Evolutionary conservation across 2,113 vertebrate species (phyloP), one percentile per base, ranked within the genome.

Genomic region (Podarcis muralis): DNA sequence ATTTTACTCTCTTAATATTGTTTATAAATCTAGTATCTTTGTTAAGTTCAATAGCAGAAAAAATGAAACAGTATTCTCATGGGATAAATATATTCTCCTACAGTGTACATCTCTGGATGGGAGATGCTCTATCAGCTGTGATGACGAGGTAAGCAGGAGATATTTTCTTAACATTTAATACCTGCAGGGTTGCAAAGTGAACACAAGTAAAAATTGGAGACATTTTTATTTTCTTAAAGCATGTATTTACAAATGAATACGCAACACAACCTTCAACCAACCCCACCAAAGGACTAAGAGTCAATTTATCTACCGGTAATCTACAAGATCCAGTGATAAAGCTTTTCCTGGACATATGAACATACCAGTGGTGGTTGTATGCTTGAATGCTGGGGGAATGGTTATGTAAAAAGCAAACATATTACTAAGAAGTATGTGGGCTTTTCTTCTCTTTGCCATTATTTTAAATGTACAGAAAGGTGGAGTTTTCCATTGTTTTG

Each of bases 31-130:
- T 3, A 71, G 3, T 5, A 53, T 2, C 84, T 88, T 84, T 88
- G 0, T 69, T 88, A 53, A 76, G 0, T 35, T 62, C 83, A 59
- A 9, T 23, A 23, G 32, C 7, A 35, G 89, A 81, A 1, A 0
- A 84, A 1, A 84, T 72, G n/a, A 83, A 0, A 87, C 71, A 83
- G 30, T 48, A 20, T n/a, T 86, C 68, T 53, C n/a, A 32, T 40
- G 3, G 3, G 81, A 6, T 25, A 53, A 65, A 75, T 0, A 1
- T 90, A 0, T 91, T 53, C 0, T 23, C 82, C 71, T 87, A 37
- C 94, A 99, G 99, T 99, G 99, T 91, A 98, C 98, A 5, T 97
- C 99, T 20, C 96, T 99, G 0, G 98, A 99, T 92, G 98, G 98
- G 32, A 98, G 97, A 86, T 99, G 99, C 94, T 98, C 98, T 87